Base-by-base conservation (phyloP, 2,888 invertebrate species). In the Diplazon laetatorius region DNA sequence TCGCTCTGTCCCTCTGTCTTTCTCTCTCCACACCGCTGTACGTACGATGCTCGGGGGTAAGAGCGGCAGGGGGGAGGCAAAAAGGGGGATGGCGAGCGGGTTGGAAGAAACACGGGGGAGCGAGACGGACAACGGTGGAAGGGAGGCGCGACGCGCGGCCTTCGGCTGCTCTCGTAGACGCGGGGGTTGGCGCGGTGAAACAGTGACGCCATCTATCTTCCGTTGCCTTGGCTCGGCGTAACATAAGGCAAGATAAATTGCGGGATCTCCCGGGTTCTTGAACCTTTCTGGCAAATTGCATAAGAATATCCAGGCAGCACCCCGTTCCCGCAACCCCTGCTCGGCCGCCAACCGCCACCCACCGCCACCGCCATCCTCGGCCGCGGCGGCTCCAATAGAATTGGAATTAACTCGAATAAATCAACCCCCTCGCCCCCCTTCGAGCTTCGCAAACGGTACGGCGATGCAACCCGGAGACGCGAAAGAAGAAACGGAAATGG, bases 211-310 rank as follows among this genome's bases (percentile, higher is more conserved):
- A 91, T 91, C 91, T 91, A 91, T 91, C 91, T 91, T 91, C 87
- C 91, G 90, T 89, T 90, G 90, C 90, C 91, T 91, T 90, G 90
- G 90, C 90, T 90, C 89, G 89, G 91, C 89, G 91, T 91, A 91
- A 91, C 91, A 91, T 91, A 91, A 91, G 91, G 91, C 91, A 91
- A 91, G 91, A 91, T 91, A 91, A 91, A 91, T 91, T 91, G 90
- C 90, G 89, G 91, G 90, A 91, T 91, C 91, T 91, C 90, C 89
- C 88, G 88, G 91, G 91, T 91, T 91, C 91, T 91, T 91, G 91
- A 91, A 91, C 91, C 91, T 91, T 90, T 91, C 91, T 91, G 91
- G 91, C 91, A 91, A 91, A 91, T 91, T 91, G 91, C 91, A 91
- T 91, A 91, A 91, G 91, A 91, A 91, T 91, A 90, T 88, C 88